A percentile compares a stretch with the other conserved stretches of the same genome.
Evolutionary conservation across 1,140 invertebrate genomes (phyloP).

Genomic region (Popillia japonica): DNA sequence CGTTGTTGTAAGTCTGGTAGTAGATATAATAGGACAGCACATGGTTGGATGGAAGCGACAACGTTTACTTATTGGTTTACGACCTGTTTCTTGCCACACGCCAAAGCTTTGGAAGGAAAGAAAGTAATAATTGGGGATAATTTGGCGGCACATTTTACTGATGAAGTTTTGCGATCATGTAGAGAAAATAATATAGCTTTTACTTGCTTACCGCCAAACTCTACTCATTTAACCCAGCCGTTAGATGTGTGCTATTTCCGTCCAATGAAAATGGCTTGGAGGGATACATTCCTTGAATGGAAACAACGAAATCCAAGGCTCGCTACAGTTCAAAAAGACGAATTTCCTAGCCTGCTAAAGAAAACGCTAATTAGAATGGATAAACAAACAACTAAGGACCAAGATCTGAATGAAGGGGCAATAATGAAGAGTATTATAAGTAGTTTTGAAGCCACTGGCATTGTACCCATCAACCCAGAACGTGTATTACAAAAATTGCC

Average conservation of each 20-base stretch:
- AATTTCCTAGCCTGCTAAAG: neutral
- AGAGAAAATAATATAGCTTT: constrained; percentile 25
- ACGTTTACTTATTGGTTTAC: neutral
- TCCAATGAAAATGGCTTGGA: constrained; percentile 57
- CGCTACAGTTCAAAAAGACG: neutral
- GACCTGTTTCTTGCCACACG: no score
- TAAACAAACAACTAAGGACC: no score
- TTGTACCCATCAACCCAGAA: no score
- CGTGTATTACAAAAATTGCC: no score
- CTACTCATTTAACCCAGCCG: constrained; percentile 57
- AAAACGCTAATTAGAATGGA: neutral
- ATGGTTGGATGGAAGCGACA: neutral
- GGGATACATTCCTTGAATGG: constrained; percentile 53
- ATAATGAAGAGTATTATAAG: no score
- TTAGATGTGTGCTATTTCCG: constrained; percentile 59
- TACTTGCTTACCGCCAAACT: constrained; percentile 56
- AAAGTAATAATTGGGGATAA: constrained; percentile 37
- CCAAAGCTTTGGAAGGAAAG: neutral
- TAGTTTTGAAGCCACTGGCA: no score
- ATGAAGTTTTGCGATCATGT: constrained; percentile 25
- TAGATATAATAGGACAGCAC: no score
- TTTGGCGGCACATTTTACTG: constrained; percentile 14
- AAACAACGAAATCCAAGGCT: constrained; percentile 45
- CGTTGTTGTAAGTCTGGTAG: no score
- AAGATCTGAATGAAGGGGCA: no score